These are phyloP conservation scores for Nephrocerus scutellatus DNA, from an alignment of 2,888 invertebrate genomes.

Conservation along the genomic window DNA sequence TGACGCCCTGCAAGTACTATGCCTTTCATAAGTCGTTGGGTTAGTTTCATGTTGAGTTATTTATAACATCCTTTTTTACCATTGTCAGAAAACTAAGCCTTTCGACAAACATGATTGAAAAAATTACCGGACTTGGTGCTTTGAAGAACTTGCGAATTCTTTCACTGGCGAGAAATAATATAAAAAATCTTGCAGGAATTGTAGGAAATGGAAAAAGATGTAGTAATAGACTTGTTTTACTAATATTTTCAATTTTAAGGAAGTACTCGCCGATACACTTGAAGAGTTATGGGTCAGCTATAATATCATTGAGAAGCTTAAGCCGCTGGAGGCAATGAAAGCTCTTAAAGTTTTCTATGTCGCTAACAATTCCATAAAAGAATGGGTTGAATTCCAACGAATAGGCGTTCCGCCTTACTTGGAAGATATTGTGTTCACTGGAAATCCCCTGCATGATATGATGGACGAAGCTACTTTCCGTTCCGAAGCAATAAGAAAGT, in stretches of 20 bases:
- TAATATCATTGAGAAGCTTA: constrained; percentile 85
- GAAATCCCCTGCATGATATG: constrained; percentile 70
- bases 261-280: constrained; percentile 76
- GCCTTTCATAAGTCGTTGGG: background rate
- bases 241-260: constrained; percentile 48
- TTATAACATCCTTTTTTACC: constrained; percentile 1
- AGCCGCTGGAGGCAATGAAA: constrained; percentile 74
- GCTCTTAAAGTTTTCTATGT: constrained; percentile 76
- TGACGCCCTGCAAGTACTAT: constrained; percentile 70
- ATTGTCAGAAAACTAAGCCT: constrained; percentile 69
- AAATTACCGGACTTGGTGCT: constrained; percentile 74
- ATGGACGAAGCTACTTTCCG: constrained; percentile 66
- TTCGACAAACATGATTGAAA: constrained; percentile 92
- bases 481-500: constrained; percentile 60
- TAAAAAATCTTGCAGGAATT: constrained; percentile 83
- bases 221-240: background rate
- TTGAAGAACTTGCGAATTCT: constrained; percentile 77
- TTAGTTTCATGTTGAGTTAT: background rate
- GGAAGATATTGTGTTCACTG: constrained; percentile 74
- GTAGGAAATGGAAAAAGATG: constrained; percentile 40
- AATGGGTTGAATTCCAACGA: constrained; percentile 82
- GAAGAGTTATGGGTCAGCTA: constrained; percentile 94
- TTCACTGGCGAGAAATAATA: constrained; percentile 81
- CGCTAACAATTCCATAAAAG: constrained; percentile 79
- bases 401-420: constrained; percentile 64